Evolutionary conservation across 2,113 vertebrate genomes (phyloP), one percentile per base, ranked within the genome.

Genomic region (Callocephalon fimbriatum): DNA sequence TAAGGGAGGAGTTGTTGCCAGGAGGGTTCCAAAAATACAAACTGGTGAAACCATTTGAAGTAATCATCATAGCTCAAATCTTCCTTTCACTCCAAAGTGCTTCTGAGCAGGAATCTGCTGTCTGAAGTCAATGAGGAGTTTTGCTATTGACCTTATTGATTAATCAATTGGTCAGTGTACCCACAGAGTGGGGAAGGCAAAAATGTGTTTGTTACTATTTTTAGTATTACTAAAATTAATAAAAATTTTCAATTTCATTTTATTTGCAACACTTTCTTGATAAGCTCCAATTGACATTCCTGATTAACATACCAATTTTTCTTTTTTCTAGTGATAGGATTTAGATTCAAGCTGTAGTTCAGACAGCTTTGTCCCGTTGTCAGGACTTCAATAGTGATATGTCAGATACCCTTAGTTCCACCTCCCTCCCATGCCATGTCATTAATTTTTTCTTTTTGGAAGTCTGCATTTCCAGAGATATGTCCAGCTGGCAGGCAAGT

Each of bases 11-110:
- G 47, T 80, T 93, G 54, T 59, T 93, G 75, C 82, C 68, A 72
- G 75, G 84, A 94, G 87, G 59, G 59, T 80, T 96, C 72, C 23
- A 90, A 92, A 96, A 95, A 59, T 94, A 71, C 68, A 70, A 86
- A 94, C 86, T 88, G 38, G 51, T 80, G 83, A 93, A 94, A 84
- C 26, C 86, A 56, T 91, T 95, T 93, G 63, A 86, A 90, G 35
- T 84, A 86, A 78, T 92, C 29, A 37, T 67, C 32, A 23, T 86
- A 74, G 86, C 86, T 95, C 1, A 3, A 77, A 96, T 72, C 59
- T 94, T 92, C 15, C 90, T 95, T 95, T 83, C n/a, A 11, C 19
- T 67, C 47, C n/a, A 26, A 83, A 88, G 37, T 71, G 23, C 19
- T 88, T 94, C 71, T 37, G 37, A 18, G 15, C 26, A 65, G 45